These are phyloP conservation scores for Petrocephalus microphthalmus DNA, from an alignment of 2,113 vertebrate species.

Conservation along the genomic window DNA sequence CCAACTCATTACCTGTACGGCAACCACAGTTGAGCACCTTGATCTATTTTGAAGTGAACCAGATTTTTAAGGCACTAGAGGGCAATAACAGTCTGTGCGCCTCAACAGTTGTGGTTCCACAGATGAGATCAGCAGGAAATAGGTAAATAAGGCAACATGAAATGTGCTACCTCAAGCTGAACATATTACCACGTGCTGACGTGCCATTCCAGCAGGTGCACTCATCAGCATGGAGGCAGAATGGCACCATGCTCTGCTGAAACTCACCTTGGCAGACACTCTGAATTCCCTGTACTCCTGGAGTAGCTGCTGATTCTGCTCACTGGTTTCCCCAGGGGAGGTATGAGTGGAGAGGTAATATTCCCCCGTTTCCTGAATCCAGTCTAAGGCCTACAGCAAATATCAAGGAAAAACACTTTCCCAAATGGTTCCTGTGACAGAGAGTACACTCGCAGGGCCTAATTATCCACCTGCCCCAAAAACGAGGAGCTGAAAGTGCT, in stretches of 20 bases:
- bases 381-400: conserved; percentile 78
- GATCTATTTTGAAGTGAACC: background rate
- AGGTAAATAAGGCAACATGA: background rate
- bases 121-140: background rate
- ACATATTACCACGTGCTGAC: background rate
- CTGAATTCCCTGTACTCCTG: conserved; percentile 91
- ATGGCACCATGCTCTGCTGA: background rate
- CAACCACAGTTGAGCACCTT: background rate
- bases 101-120: background rate
- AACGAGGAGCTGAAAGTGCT: background rate
- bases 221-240: background rate
- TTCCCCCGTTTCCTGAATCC: conserved; percentile 94
- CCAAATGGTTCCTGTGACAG: background rate
- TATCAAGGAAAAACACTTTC: background rate
- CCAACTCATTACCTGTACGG: background rate
- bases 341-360: conserved; percentile 90
- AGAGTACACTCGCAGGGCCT: background rate
- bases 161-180: background rate
- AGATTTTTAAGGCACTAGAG: background rate
- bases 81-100: background rate
- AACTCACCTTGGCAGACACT: conserved; percentile 85
- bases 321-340: conserved; percentile 73
- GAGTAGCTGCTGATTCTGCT: conserved; percentile 86
- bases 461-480: background rate
- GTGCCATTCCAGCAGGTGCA: background rate